Percentiles rank a stretch among this genome's conserved stretches.
Evolutionary conservation across 2,888 invertebrate species (phyloP).

Genomic region (Aethes cnicana): DNA sequence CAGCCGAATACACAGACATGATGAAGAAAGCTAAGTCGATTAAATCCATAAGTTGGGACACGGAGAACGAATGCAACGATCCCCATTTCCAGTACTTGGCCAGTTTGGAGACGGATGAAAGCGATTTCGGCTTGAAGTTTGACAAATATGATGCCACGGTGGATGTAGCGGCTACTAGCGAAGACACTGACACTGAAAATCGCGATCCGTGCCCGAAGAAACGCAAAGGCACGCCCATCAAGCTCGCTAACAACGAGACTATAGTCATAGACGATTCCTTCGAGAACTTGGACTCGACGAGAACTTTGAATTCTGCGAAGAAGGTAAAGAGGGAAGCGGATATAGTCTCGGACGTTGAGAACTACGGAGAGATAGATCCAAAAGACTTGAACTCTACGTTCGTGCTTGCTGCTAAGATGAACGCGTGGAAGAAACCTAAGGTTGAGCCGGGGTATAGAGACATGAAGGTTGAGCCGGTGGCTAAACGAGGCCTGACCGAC

Average conservation of each 20-base stretch:
- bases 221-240: slow-evolving; percentile 71
- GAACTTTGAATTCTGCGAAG: slow-evolving; percentile 62
- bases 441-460: slow-evolving; percentile 33
- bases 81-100: slow-evolving; percentile 60
- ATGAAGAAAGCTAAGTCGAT: slow-evolving; percentile 83
- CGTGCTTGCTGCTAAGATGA: slow-evolving; percentile 64
- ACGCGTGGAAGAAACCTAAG: slow-evolving; percentile 50
- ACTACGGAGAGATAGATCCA: slow-evolving; percentile 53
- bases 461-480: slow-evolving; percentile 40
- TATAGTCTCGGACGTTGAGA: slow-evolving; percentile 50
- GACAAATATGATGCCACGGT: slow-evolving; percentile 46
- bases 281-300: slow-evolving; percentile 58
- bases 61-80: slow-evolving; percentile 52
- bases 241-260: slow-evolving; percentile 64
- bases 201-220: slow-evolving; percentile 50
- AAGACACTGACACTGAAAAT: slow-evolving; percentile 65
- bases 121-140: slow-evolving; percentile 41
- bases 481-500: slow-evolving; percentile 60
- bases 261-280: slow-evolving; percentile 72
- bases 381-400: slow-evolving; percentile 74
- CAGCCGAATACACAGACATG: slow-evolving; percentile 81
- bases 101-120: slow-evolving; percentile 56
- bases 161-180: slow-evolving; percentile 63
- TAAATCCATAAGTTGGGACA: slow-evolving; percentile 83
- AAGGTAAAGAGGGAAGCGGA: slow-evolving; percentile 59